phyloP scores from a whole-genome alignment of 2,113 vertebrate species.

The Microcebus murinus region DNA sequence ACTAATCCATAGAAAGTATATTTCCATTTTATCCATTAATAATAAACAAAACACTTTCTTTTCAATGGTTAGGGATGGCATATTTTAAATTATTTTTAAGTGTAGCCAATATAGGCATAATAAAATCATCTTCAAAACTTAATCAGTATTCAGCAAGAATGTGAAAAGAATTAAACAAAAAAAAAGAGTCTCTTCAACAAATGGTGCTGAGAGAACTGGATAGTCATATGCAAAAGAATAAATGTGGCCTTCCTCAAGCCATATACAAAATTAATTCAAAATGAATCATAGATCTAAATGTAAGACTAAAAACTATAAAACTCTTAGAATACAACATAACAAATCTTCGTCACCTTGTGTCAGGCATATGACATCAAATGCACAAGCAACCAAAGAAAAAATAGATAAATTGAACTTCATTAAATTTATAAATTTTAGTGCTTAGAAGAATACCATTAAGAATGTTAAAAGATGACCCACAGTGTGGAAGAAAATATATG shows the following conservation, averaged over 20 bases:
- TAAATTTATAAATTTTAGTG: background rate
- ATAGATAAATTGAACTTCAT: background rate
- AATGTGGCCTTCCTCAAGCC: background rate
- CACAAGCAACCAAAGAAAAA: background rate
- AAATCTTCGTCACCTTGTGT: background rate
- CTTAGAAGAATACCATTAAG: background rate
- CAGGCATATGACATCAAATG: background rate
- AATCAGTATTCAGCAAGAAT: background rate
- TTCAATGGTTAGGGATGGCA: background rate
- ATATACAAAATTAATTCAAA: background rate
- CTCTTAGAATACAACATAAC: background rate
- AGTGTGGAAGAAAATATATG: background rate
- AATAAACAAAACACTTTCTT: background rate
- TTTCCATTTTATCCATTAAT: background rate
- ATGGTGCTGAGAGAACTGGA: background rate
- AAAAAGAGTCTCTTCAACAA: background rate
- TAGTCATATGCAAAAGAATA: background rate
- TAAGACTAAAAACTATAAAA: background rate
- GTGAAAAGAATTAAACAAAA: background rate
- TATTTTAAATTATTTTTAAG: background rate
- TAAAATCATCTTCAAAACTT: background rate
- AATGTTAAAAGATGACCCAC: background rate
- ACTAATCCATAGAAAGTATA: background rate
- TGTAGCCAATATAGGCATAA: background rate
- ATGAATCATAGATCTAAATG: background rate